A percentile compares a stretch with the other conserved stretches of the same genome.
Conservation (phyloP, 2,888 invertebrate species). For the Panorpa germanica region DNA sequence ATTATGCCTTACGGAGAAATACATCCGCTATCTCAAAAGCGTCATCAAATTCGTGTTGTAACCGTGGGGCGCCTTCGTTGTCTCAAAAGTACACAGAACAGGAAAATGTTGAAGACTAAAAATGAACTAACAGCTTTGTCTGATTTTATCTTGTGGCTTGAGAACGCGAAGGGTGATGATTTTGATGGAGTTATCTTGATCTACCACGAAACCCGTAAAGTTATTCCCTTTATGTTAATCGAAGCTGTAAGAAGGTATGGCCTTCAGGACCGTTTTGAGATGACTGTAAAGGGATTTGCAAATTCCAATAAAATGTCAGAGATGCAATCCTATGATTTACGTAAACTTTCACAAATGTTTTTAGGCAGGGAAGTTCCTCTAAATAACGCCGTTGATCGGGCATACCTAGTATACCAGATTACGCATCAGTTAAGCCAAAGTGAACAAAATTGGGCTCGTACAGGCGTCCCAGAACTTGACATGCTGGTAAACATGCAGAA, state of each 20-base stretch:
- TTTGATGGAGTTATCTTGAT: conserved; percentile 37
- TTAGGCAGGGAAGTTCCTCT: too few species aligned
- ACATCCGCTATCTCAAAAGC: conserved; percentile 39
- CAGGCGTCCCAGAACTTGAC: too few species aligned
- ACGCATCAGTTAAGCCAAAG: too few species aligned
- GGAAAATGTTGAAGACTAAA: conserved; percentile 49
- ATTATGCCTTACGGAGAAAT: conserved; percentile 64
- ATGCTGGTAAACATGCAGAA: too few species aligned
- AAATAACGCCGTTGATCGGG: conserved; percentile 37
- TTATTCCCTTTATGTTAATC: conserved; percentile 39
- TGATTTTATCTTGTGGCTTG: conserved; percentile 42
- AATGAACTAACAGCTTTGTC: conserved; percentile 42
- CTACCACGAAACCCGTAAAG: conserved; percentile 40
- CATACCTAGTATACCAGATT: too few species aligned
- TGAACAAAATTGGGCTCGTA: too few species aligned
- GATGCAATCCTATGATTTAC: too few species aligned
- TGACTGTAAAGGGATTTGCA: conserved; percentile 51
- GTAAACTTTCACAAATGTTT: too few species aligned
- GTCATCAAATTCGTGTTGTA: conserved; percentile 49
- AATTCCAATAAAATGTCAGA: too few species aligned
- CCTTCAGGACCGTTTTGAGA: conserved; percentile 46
- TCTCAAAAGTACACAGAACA: conserved; percentile 48
- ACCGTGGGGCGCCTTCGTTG: conserved; percentile 52
- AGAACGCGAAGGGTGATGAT: conserved; percentile 33
- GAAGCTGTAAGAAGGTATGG: conserved; percentile 36